Evolutionary conservation across 2,113 vertebrate genomes (phyloP), one percentile per base, ranked within the genome.

Genomic region (Orycteropus afer): DNA sequence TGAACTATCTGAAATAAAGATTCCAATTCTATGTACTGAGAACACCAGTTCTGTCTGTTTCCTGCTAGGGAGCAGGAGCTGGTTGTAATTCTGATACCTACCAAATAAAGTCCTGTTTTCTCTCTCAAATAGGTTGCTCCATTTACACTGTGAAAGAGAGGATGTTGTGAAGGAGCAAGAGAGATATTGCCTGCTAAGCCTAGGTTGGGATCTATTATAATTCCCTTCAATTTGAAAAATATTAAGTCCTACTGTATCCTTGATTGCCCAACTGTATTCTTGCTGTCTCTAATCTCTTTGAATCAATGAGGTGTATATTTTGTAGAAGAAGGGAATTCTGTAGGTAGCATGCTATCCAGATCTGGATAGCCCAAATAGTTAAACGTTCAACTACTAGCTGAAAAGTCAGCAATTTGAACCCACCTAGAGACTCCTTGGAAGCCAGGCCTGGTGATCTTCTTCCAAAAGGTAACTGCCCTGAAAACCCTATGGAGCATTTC

Each of bases 161-260:
- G 65, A 9, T 7, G 23, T 73, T 94, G 18, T 91, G 83, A 78
- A 93, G 59, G 42, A 93, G 76, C 13, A 89, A 93, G 27, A 78
- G 23, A 84, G 40, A 47, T 67, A 79, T 89, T 86, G 29, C 29
- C 34, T 81, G 40, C 15, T 80, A 65, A 76, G 40, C 15, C 74
- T 86, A 27, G 25, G 34, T 81, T 82, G n/a, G n/a, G 25, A 53
- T 78, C 57, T 91, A 85, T 20, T 80, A 49, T 51, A 81, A 92
- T 15, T 88, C 14, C 42, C 90, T 95, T 89, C 90, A 97, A 76
- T 82, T 45, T 90, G 57, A 85, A 67, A 82, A 84, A 90, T 67
- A 78, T 42, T 53, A 29, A 80, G 47, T 88, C 77, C 14, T 90
- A 82, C n/a, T 86, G 7, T 42, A 77, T 71, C 78, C 18, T 12